Evolutionary conservation across 2,113 vertebrate genomes (phyloP).

Genomic region (Amblyornis subalaris): DNA sequence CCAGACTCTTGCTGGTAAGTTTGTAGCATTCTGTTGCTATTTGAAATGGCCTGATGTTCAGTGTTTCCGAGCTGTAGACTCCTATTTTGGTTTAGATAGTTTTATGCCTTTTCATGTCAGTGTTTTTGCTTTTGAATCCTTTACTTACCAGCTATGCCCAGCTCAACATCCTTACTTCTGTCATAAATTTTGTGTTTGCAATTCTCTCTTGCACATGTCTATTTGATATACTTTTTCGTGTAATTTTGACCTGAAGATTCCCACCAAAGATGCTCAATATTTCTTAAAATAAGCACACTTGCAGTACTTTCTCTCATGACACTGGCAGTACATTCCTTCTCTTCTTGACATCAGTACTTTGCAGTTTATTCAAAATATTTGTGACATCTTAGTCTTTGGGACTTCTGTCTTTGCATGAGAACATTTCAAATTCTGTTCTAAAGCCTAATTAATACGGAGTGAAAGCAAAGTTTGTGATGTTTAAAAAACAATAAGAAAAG

Average conservation of each 20-base stretch:
- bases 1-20: neutral
- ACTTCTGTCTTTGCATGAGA: neutral
- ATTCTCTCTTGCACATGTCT: neutral
- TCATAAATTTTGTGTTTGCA: neutral
- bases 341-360: neutral
- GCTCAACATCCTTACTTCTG: neutral
- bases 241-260: neutral
- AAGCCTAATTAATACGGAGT: neutral
- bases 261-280: neutral
- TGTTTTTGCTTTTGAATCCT: neutral
- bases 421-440: neutral
- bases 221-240: neutral
- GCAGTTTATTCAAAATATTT: neutral
- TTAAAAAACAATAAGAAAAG: neutral
- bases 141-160: neutral
- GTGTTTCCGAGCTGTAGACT: fast-evolving
- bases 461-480: neutral
- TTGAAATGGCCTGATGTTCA: neutral
- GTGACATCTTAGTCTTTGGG: neutral
- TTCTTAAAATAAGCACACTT: neutral
- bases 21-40: neutral
- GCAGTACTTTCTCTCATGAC: neutral
- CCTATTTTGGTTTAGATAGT: neutral
- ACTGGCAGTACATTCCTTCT: neutral
- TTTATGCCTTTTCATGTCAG: neutral